Conservation (phyloP, 2,113 vertebrate species). For the Todiramphus chloris region DNA sequence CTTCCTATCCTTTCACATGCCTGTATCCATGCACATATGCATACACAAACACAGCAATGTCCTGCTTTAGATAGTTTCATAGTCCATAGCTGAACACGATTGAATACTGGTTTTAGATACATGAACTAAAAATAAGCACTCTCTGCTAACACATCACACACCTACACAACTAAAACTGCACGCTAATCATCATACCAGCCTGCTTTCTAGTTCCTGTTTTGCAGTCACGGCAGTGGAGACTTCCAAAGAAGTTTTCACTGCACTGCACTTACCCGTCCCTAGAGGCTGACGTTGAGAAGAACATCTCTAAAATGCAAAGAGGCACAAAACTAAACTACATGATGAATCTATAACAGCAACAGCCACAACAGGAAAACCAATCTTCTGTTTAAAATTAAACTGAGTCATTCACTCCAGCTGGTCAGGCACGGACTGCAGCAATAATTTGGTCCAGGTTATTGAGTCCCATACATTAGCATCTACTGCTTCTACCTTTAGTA, state of each 20-base stretch:
- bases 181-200: not conserved
- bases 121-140: not conserved
- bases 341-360: not conserved
- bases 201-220: not conserved
- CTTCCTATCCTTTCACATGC: not conserved
- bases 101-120: not conserved
- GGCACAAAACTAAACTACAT: not conserved
- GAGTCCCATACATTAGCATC: fast-evolving
- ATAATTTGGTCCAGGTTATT: not conserved
- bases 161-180: not conserved
- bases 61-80: not conserved
- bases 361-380: not conserved
- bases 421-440: not conserved
- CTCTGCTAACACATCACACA: not conserved
- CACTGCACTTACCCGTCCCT: not conserved
- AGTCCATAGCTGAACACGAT: not conserved
- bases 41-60: not conserved
- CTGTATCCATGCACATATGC: fast-evolving
- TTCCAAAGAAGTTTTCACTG: not conserved
- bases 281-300: not conserved
- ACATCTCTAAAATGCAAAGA: not conserved
- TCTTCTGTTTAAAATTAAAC: constrained; percentile 9
- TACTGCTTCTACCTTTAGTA: not conserved
- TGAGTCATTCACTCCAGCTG: not conserved
- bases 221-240: not conserved